Evolutionary conservation across 2,113 vertebrate species (phyloP), one percentile per base, ranked within the genome.

Genomic region (Marcusenius ussheri): DNA sequence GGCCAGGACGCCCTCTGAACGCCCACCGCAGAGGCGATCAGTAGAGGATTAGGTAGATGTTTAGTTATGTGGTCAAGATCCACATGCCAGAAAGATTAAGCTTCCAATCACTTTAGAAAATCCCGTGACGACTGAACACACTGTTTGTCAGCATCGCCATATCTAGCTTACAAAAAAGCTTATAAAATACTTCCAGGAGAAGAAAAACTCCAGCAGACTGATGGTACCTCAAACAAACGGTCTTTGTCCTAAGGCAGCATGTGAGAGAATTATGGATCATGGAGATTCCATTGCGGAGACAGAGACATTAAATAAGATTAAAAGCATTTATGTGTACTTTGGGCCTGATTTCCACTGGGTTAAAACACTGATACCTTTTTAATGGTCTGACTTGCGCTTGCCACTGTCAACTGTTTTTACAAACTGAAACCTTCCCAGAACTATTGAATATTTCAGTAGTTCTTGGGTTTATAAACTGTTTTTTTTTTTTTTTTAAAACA

Each of bases 221-320:
- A 80, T 35, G 15, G 35, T 42, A 42, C 10, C 74, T 80, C 4
- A 80, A 42, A 31, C 46, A 39, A 56, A 58, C 27, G 1, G 17
- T 42, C 51, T 58, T 88, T 86, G 62, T 90, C 91, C 83, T 84
- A 84, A 46, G 39, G 83, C 45, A 47, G 19, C 83, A 84, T 47
- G 77, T 39, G 15, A 47, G 83, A 24, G 39, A 35, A 47, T 84
- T 45, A 84, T 47, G 45, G 46, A 45, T 84, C 47, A 47, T 39
- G 31, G 39, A 90, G 56, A 89, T 90, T 89, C 84, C 89, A 91
- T 86, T 90, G 88, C 89, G 70, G 90, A 77, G 89, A 90, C 66
- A 58, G 89, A 84, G 19, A 47, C 7, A 24, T 77, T 77, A 77
- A 74, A 74, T 35, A 77, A 80, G 35, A 80, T 80, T 80, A 42